Evolutionary conservation across 2,797 vertebrate species (phyloP).

Genomic region (Enoplosus armatus): DNA sequence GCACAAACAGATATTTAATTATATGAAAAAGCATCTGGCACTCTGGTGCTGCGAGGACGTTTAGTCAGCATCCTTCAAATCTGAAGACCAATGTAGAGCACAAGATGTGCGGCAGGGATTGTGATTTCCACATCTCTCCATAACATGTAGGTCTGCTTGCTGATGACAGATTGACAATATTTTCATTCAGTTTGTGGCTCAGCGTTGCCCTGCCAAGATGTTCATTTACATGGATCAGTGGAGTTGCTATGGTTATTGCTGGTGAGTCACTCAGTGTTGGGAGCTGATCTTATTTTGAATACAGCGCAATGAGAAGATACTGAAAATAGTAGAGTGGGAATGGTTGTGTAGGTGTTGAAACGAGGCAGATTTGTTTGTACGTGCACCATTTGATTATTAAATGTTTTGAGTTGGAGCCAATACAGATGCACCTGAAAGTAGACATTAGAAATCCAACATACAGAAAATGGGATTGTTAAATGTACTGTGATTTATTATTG

Average conservation of each 20-base stretch:
- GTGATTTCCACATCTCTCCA: neutral
- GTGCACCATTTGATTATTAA: neutral
- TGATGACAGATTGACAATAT: conserved; percentile 20
- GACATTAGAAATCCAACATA: neutral
- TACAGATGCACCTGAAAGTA: neutral
- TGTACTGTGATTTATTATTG: conserved; percentile 47
- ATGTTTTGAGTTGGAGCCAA: neutral
- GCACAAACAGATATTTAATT: neutral
- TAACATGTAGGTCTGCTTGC: neutral
- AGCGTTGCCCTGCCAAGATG: conserved; percentile 22
- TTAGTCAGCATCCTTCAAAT: neutral
- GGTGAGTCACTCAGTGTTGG: conserved; percentile 40
- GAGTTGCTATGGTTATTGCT: conserved; percentile 49
- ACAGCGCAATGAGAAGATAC: neutral
- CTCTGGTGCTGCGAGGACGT: neutral
- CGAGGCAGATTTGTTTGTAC: neutral
- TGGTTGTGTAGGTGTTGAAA: conserved; percentile 18
- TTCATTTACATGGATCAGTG: conserved; percentile 37
- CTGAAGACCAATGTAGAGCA: neutral
- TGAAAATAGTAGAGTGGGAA: conserved; percentile 26
- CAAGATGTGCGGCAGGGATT: neutral
- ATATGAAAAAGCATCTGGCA: no score
- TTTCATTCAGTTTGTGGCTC: conserved; percentile 16
- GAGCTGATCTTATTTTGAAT: conserved; percentile 32
- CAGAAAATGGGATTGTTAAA: neutral